Evolutionary conservation across 2,888 invertebrate genomes (phyloP), one percentile per base, ranked within the genome.

Genomic region (Spicauda simplicius): DNA sequence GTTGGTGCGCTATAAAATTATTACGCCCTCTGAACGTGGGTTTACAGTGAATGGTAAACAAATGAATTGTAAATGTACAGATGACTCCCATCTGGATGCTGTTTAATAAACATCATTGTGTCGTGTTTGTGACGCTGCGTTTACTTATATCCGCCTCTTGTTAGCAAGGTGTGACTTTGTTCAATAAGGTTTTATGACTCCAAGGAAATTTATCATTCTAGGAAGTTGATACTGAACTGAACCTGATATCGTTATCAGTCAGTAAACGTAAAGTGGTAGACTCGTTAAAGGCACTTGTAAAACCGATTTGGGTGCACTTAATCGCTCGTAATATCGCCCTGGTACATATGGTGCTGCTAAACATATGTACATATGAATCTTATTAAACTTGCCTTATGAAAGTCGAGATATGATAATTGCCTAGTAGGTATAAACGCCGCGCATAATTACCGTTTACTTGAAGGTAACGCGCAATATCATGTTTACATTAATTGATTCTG

Each of bases 31-130:
- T 25, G 64, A 25, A 59, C 65, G 59, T 59, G 30, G 65, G 65
- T 71, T 75, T 73, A 73, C 66, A 69, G 68, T 58, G 53, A 65
- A 71, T 68, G 57, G 70, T 77, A 84, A 86, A 83, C 85, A 84
- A 75, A 79, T 76, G 77, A 77, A 75, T 73, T 76, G 74, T 77
- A 79, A 74, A 71, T 75, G 79, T 72, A 77, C 84, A 87, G 79
- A 86, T 87, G 87, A 80, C 76, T 80, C 75, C 79, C 82, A 83
- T 79, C 81, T 78, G 81, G 71, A 76, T 75, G 79, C 74, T 88
- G 86, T 89, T 88, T 88, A 81, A 70, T 83, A 89, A 90, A 90
- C 86, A 86, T 74, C 68, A n/a, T n/a, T 76, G 73, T 77, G 80
- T 48, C 48, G 16, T 48, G 80, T 81, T 77, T 75, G 73, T 81